These are phyloP conservation scores for Urosaurus nigricauda DNA, from an alignment of 2,797 vertebrate species.

Conservation along the genomic window DNA sequence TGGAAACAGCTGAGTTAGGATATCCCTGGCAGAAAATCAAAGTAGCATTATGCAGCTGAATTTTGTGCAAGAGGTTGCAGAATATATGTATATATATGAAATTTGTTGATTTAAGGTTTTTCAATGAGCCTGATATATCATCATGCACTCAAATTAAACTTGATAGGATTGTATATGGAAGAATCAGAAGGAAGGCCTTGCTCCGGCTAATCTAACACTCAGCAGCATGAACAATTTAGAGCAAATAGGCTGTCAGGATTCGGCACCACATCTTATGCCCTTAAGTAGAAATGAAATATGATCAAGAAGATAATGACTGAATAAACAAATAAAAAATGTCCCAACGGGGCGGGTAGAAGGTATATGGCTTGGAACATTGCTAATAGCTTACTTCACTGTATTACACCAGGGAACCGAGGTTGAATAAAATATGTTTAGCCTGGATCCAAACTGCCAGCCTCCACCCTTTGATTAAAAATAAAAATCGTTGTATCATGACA, in stretches of 20 bases:
- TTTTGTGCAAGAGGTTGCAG: not conserved
- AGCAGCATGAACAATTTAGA: constrained; percentile 61
- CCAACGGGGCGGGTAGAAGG: constrained; percentile 29
- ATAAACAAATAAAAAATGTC: constrained; percentile 65
- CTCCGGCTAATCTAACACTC: constrained; percentile 43
- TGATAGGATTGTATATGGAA: constrained; percentile 48
- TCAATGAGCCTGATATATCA: constrained; percentile 43
- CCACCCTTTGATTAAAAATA: constrained; percentile 65
- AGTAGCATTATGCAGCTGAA: not conserved
- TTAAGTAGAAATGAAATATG: constrained; percentile 69
- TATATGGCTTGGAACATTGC: constrained; percentile 54
- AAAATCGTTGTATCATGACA: constrained; percentile 51
- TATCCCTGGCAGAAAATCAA: constrained; percentile 11
- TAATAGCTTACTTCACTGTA: constrained; percentile 60
- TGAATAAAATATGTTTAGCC: constrained; percentile 65
- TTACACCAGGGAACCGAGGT: constrained; percentile 38
- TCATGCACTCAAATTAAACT: constrained; percentile 59
- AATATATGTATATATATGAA: constrained; percentile 8
- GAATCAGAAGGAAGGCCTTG: constrained; percentile 12
- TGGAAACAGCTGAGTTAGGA: not conserved
- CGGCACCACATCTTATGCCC: constrained; percentile 50
- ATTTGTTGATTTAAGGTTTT: constrained; percentile 29
- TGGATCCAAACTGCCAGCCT: constrained; percentile 47
- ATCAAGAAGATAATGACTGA: constrained; percentile 64
- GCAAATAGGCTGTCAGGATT: constrained; percentile 60